Evolutionary conservation across 37 sponge, comb jelly and placozoan species (phyloP), one percentile per base, ranked within the genome.

Genomic region (Crambe crambe): DNA sequence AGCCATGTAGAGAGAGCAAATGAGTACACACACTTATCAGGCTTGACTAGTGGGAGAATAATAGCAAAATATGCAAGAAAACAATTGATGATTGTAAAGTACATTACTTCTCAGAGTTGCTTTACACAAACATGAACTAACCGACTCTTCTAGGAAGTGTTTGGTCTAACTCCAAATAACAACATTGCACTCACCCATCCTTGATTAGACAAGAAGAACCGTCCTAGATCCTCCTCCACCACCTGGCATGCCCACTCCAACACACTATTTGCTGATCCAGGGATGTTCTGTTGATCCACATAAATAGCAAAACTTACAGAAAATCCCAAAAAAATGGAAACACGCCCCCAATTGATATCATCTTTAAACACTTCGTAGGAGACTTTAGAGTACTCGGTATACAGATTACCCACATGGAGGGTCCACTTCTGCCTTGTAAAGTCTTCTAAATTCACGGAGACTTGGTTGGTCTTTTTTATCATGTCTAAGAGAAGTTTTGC

Each of bases 131-230:
- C n/a, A n/a, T n/a, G n/a, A n/a, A n/a, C n/a, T n/a, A n/a, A n/a
- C n/a, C n/a, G n/a, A n/a, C n/a, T n/a, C n/a, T n/a, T n/a, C n/a
- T n/a, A n/a, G n/a, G n/a, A n/a, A n/a, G n/a, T n/a, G n/a, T n/a
- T n/a, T n/a, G n/a, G n/a, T n/a, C n/a, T n/a, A n/a, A n/a, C n/a
- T n/a, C n/a, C n/a, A n/a, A 8, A 62, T 62, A 62, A 78, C 74
- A 58, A 42, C 31, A 76, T 2, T 17, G 15, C 30, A 65, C 91
- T 78, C 41, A 91, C 92, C 92, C 92, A 91, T 63, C 92, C 92
- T 21, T 47, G 56, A 40, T 73, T 63, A 32, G 43, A 54, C 4
- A 23, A 9, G 42, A 91, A 79, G 74, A 79, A 91, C 25, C 47
- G 57, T 3, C 60, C 59, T 3, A 93, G 66, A 10, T 78, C 73